Conservation (phyloP, 1,140 invertebrate species). For the Trachymyrmex cornetzi region DNA sequence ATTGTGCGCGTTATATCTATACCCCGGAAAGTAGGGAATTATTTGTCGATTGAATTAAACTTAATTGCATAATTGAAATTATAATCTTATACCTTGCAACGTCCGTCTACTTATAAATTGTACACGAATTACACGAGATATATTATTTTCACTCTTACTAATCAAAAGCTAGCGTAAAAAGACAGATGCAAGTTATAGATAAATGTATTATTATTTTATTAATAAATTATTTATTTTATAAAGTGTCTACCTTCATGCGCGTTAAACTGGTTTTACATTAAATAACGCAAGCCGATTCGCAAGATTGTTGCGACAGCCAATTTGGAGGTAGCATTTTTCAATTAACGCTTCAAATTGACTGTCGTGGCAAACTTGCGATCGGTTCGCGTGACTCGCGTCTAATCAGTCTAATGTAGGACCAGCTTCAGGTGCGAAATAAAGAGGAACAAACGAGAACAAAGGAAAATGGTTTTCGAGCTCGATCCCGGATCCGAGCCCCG, state of each 20-base stretch:
- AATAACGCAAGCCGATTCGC: no score
- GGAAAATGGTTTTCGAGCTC: neutral
- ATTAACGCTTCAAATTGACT: no score
- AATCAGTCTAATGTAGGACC: no score
- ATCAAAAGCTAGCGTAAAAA: slow-evolving; percentile 65
- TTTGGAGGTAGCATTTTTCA: no score
- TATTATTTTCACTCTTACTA: slow-evolving; percentile 70
- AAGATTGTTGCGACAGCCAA: no score
- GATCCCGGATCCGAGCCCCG: neutral
- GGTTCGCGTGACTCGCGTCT: no score
- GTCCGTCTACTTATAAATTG: slow-evolving; percentile 29
- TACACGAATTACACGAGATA: slow-evolving; percentile 31
- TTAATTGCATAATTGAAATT: slow-evolving; percentile 33
- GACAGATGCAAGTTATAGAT: slow-evolving; percentile 65
- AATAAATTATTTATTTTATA: slow-evolving; percentile 78
- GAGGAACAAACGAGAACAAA: neutral
- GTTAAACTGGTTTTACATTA: neutral
- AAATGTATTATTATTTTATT: slow-evolving; percentile 77
- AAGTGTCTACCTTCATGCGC: slow-evolving; percentile 31
- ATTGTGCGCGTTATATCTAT: slow-evolving; percentile 65
- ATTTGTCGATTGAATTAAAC: slow-evolving; percentile 52
- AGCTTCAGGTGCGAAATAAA: no score
- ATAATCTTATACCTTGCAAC: slow-evolving; percentile 31
- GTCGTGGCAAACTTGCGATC: no score
- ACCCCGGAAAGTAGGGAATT: slow-evolving; percentile 59